A percentile compares a stretch with the other conserved stretches of the same genome.
Conservation (phyloP, 2,888 invertebrate species). For the Orchestes rusci region DNA sequence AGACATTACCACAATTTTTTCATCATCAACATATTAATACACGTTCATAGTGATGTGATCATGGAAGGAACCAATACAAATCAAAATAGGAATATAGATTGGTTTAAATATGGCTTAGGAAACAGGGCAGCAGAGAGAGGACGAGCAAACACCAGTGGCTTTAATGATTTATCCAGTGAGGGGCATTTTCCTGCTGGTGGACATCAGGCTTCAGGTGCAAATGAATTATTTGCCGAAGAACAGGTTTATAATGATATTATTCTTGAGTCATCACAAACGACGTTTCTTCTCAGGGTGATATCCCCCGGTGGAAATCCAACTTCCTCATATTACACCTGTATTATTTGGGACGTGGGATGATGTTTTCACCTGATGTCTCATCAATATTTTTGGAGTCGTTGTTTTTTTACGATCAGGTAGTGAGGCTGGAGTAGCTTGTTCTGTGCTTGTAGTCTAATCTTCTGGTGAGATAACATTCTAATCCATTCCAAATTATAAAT, state of each 20-base stretch:
- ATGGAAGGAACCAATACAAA: constrained; percentile 30
- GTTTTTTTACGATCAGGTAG: constrained; percentile 93
- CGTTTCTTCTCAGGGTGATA: constrained; percentile 62
- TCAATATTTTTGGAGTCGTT: constrained; percentile 96
- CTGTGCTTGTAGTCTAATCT: constrained; percentile 70
- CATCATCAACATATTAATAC: too few species aligned
- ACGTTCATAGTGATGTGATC: too few species aligned
- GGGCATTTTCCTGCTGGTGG: constrained; percentile 73
- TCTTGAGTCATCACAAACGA: too few species aligned
- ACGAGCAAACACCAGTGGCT: constrained; percentile 63
- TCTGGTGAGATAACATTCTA: constrained; percentile 52
- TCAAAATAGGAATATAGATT: constrained; percentile 45
- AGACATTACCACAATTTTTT: too few species aligned
- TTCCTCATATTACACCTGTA: constrained; percentile 95
- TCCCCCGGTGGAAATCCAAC: constrained; percentile 95
- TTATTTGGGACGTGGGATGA: constrained; percentile 98
- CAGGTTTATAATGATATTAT: too few species aligned
- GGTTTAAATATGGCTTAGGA: constrained; percentile 51
- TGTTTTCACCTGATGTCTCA: constrained; percentile 94
- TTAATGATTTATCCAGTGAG: constrained; percentile 68
- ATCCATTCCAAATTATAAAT: too few species aligned
- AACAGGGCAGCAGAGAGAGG: constrained; percentile 44
- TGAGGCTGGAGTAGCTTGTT: constrained; percentile 76
- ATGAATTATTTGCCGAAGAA: constrained; percentile 87
- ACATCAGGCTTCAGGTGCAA: constrained; percentile 78